Percentiles rank a stretch among this genome's conserved stretches.
These are phyloP conservation scores for Corythoichthys haematopterus DNA, from an alignment of 2,113 vertebrate genomes.

Conservation along the genomic window DNA sequence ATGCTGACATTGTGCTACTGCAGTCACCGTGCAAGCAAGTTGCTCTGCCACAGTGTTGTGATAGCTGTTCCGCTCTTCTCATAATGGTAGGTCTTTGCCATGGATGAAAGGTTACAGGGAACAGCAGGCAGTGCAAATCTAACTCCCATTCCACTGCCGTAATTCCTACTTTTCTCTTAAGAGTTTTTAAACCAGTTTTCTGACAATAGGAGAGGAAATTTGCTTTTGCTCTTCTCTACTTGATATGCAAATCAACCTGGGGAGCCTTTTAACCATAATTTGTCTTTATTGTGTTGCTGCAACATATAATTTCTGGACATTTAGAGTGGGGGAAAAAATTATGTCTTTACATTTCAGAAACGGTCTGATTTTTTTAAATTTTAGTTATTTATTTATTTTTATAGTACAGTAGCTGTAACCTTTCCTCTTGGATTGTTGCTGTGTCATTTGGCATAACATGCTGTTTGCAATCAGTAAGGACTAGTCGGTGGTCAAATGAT, in stretches of 20 bases:
- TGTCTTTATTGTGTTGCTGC: background rate
- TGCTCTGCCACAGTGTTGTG: slow-evolving; percentile 28
- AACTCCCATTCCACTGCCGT: slow-evolving; percentile 29
- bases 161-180: slow-evolving; percentile 35
- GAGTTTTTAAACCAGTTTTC: slow-evolving; percentile 33
- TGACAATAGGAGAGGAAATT: slow-evolving; percentile 31
- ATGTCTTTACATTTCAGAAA: background rate
- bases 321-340: no score
- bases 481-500: slow-evolving; percentile 25
- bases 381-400: background rate
- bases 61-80: slow-evolving; percentile 21
- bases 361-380: background rate
- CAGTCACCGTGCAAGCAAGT: slow-evolving; percentile 20
- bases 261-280: slow-evolving; percentile 25
- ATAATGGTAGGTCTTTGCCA: slow-evolving; percentile 26
- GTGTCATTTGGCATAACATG: slow-evolving; percentile 36
- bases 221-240: slow-evolving; percentile 26
- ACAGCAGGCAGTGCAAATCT: slow-evolving; percentile 18
- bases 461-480: slow-evolving; percentile 24
- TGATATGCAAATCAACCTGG: slow-evolving; percentile 29
- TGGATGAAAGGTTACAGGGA: slow-evolving; percentile 28
- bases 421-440: slow-evolving; percentile 20
- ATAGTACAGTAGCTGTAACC: background rate
- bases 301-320: background rate
- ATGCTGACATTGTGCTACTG: slow-evolving; percentile 33